Evolutionary conservation across 2,113 vertebrate genomes (phyloP).

Genomic region (Pardalotus punctatus): DNA sequence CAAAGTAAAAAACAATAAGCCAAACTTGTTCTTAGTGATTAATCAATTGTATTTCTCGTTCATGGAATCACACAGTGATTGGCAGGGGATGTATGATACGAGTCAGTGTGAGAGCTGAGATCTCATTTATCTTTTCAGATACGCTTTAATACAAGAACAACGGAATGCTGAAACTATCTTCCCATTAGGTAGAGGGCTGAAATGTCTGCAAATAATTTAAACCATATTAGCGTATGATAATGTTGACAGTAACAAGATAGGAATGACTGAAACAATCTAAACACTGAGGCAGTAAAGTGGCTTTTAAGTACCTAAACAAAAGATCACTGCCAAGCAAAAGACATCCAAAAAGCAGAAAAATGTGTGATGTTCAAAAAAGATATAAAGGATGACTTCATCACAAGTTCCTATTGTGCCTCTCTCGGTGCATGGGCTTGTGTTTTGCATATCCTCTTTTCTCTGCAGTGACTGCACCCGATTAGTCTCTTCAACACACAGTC

Average conservation of each 20-base stretch:
- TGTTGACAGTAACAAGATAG: constrained; percentile 32
- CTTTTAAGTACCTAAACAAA: constrained; percentile 45
- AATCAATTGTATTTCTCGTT: background rate
- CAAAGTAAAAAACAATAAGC: background rate
- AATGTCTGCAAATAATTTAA: constrained; percentile 51
- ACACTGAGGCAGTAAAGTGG: constrained; percentile 20
- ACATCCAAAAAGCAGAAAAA: constrained; percentile 29
- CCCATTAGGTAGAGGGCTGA: background rate
- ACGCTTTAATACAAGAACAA: background rate
- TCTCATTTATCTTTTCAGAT: background rate
- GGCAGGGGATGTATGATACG: background rate
- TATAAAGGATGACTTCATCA: constrained; percentile 16
- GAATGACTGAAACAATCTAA: constrained; percentile 44
- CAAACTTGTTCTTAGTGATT: background rate
- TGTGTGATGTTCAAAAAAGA: constrained; percentile 10
- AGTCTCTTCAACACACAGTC: constrained; percentile 34
- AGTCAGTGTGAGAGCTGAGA: background rate
- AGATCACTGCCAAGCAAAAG: constrained; percentile 33
- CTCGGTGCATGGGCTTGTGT: background rate
- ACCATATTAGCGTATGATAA: background rate
- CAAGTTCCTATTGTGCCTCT: constrained; percentile 33
- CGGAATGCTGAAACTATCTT: background rate
- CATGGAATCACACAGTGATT: background rate
- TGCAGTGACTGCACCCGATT: constrained; percentile 23
- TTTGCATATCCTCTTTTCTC: constrained; percentile 55